Evolutionary conservation across 2,888 invertebrate genomes (phyloP), one percentile per base, ranked within the genome.

Genomic region (Ctena decussata): DNA sequence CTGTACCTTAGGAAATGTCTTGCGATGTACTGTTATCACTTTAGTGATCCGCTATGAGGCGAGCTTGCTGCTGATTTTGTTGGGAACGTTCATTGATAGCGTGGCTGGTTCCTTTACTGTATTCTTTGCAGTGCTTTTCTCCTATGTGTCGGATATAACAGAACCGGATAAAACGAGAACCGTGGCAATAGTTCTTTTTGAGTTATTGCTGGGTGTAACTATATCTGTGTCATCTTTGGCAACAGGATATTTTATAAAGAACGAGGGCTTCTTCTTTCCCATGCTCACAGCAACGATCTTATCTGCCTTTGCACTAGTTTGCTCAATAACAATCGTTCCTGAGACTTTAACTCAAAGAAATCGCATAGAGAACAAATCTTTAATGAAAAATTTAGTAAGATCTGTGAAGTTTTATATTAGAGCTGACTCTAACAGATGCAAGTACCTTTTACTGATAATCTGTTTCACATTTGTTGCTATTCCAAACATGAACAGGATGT

Each of bases 71-170:
- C 82, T 39, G 39, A 41, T 86, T 1, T 12, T 82, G 6, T 35
- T 84, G 0, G 84, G 77, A 18, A 77, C 80, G 49, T 5, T 78
- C 3, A 46, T 86, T 6, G 88, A 89, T 35, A 84, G 84, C 15
- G 24, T 84, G 2, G 70, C 86, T 35, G 88, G 88, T 11, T 77
- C 82, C 3, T 80, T 69, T 30, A 80, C 72, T 18, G 69, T 72
- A 1, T n/a, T 84, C 12, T 71, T 84, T 69, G 85, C 88, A 0
- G 77, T 77, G 0, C 39, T 77, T 57, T 89, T 82, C 71, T 77
- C 88, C 0, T 89, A 73, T 30, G 53, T 84, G 3, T 82, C 85
- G 12, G 88, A 89, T 76, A 77, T 89, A 30, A 82, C 86, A 3
- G 21, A 57, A 5, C 37, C 76, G 3, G 88, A 84, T 5, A 84